These are phyloP conservation scores for Heliocidaris erythrogramma DNA, from an alignment of 35 echinoderm and acorn worm species.

Conservation along the genomic window DNA sequence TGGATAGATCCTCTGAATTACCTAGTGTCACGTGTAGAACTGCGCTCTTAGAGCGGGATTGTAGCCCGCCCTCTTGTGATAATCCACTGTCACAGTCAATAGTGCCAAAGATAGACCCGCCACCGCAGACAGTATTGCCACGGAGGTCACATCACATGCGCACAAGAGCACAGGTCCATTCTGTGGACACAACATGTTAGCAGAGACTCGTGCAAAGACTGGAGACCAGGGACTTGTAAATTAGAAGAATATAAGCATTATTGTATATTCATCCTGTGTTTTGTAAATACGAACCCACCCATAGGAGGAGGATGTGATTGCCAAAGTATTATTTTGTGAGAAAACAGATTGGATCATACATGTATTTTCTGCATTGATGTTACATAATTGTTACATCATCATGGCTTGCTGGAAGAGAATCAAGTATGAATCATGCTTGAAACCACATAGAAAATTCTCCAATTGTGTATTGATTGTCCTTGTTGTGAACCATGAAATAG, in stretches of 20 bases:
- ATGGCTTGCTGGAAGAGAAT: neutral
- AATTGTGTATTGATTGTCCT: neutral
- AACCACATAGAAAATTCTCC: neutral
- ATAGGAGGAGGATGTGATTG: neutral
- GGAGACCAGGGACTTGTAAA: neutral
- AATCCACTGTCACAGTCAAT: slow-evolving; percentile 56
- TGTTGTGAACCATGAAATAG: neutral
- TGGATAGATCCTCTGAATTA: slow-evolving; percentile 23
- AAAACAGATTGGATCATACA: neutral
- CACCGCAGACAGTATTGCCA: slow-evolving; percentile 87
- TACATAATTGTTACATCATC: neutral
- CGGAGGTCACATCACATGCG: slow-evolving; percentile 69
- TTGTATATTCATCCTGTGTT: slow-evolving; percentile 27
- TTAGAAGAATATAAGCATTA: slow-evolving; percentile 31
- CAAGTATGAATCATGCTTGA: neutral
- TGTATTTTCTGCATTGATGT: neutral
- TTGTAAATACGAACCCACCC: slow-evolving; percentile 19
- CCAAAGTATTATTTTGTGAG: slow-evolving; percentile 38
- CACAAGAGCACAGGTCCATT: slow-evolving; percentile 77
- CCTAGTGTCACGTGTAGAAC: slow-evolving; percentile 36
- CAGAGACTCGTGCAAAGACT: neutral
- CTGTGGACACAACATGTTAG: slow-evolving; percentile 86
- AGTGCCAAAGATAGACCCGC: slow-evolving; percentile 78
- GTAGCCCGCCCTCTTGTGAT: slow-evolving; percentile 50
- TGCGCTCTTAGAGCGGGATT: slow-evolving; percentile 43